Evolutionary conservation across 92 coral and sea anemone species (phyloP), one percentile per base, ranked within the genome.

Genomic region (Siderastrea radians): DNA sequence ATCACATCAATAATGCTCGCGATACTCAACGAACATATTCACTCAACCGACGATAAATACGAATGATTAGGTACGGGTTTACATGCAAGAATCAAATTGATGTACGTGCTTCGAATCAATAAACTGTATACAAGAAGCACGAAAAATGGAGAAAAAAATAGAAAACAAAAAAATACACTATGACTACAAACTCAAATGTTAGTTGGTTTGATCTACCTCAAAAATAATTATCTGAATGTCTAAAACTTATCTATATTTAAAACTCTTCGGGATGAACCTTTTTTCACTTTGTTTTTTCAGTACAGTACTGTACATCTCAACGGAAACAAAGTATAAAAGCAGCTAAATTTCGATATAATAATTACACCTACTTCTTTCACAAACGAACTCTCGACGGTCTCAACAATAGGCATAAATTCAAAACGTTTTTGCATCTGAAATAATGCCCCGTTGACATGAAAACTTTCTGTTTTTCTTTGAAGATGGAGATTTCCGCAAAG

Each of bases 201-300:
- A 7, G 49, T 14, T 63, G 59, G 72, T 79, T 49, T 2, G n/a
- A 17, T 16, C 83, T 77, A 57, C 4, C 8, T 61, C 66, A 61
- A 7, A 5, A 67, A 13, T 38, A 51, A 19, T 17, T 16, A 80
- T 19, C 57, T 49, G 16, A 13, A 19, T 11, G 84, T 64, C 10
- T 19, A 64, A 50, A 74, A 38, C 61, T 44, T 43, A 52, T 72
- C 80, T 43, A 10, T 58, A 76, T 55, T 38, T 76, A 58, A 76
- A 58, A 76, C 53, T 58, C 26, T 50, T 49, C 16, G 12, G 4
- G 43, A 15, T 58, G 43, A 15, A 49, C 9, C 55, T 51, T 65
- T 48, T 9, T 48, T 17, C 12, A 3, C 1, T 19, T 8, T 48
- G 7, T 61, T 49, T 16, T 16, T 11, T 10, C 38, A 59, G 60